These are phyloP conservation scores for Tillus elongatus DNA, from an alignment of 2,888 invertebrate species.

Conservation along the genomic window DNA sequence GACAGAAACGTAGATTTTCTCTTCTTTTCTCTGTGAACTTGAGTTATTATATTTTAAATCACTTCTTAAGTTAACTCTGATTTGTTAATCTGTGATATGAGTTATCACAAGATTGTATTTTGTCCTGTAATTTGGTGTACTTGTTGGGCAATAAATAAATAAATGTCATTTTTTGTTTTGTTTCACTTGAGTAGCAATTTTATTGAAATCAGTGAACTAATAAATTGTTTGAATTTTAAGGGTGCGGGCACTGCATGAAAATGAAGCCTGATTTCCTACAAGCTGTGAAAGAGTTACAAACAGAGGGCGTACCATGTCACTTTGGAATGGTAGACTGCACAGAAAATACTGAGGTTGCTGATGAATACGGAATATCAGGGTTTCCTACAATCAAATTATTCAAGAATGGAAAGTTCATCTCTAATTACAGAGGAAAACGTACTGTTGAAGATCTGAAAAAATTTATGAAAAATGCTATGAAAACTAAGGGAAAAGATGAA, in stretches of 20 bases:
- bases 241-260: constrained; percentile 64
- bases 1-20: no score
- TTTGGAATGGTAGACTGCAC: constrained; percentile 60
- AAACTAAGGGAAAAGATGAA: constrained; percentile 26
- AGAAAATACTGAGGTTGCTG: constrained; percentile 49
- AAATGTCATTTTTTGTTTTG: no score
- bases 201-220: no score
- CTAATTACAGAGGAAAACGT: constrained; percentile 51
- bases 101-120: no score
- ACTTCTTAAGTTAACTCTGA: no score
- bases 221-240: no score
- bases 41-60: no score
- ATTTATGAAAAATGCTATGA: constrained; percentile 40
- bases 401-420: constrained; percentile 44
- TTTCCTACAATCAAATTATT: constrained; percentile 62
- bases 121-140: no score
- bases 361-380: constrained; percentile 52
- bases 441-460: constrained; percentile 47
- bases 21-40: no score
- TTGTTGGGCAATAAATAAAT: no score
- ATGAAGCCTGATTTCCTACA: constrained; percentile 59
- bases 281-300: constrained; percentile 46
- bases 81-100: no score
- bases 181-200: no score
- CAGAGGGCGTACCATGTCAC: constrained; percentile 34